phyloP scores from a whole-genome alignment of 2,888 invertebrate species.

The Clivina fossor region DNA sequence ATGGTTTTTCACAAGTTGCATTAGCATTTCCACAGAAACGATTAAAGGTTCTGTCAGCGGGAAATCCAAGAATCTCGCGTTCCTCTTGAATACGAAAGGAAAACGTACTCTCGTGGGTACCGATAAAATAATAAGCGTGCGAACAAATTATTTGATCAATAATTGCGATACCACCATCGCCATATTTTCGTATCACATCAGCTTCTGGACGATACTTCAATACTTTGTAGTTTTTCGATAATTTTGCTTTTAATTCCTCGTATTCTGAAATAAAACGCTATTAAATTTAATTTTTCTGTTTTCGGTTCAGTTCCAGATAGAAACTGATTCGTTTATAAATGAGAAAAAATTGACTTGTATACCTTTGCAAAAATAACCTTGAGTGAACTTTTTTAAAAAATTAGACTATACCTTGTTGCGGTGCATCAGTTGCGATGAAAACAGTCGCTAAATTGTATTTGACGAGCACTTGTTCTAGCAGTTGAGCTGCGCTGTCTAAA shows the following conservation, averaged over 20 bases:
- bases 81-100: constrained; percentile 97
- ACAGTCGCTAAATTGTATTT: constrained; percentile 62
- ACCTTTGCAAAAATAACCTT: background rate
- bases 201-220: constrained; percentile 53
- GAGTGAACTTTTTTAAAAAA: background rate
- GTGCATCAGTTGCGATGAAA: constrained; percentile 86
- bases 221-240: constrained; percentile 51
- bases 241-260: constrained; percentile 52
- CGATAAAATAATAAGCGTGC: constrained; percentile 82
- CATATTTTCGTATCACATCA: constrained; percentile 57
- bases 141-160: constrained; percentile 96
- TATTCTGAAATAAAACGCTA: constrained; percentile 55
- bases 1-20: constrained; percentile 69
- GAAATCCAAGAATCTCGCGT: constrained; percentile 90
- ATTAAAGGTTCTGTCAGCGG: constrained; percentile 81
- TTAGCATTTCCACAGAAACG: constrained; percentile 71
- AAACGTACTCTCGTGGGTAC: constrained; percentile 94
- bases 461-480: constrained; percentile 65
- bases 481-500: constrained; percentile 72
- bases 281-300: no score
- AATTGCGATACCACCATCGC: constrained; percentile 87
- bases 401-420: constrained; percentile 58
- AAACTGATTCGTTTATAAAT: no score
- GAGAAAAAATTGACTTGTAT: background rate
- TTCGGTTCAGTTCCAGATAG: no score